Evolutionary conservation across 2,888 invertebrate species (phyloP).

Genomic region (Xestia sexstrigata): DNA sequence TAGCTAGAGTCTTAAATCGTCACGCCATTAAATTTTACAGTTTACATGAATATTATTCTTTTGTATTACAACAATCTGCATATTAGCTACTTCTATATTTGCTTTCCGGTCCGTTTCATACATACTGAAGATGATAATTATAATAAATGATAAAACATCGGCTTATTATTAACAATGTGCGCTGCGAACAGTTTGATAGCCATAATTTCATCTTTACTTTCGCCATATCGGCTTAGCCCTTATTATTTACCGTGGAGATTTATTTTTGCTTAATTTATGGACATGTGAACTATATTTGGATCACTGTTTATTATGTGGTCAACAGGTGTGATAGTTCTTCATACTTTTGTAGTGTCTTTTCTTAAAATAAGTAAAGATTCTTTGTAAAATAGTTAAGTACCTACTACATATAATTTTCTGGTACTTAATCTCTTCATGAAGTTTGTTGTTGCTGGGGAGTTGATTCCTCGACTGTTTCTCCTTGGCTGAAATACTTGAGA

Average conservation of each 20-base stretch:
- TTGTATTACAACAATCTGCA: background rate
- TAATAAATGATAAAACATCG: conserved; percentile 43
- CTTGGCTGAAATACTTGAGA: too few species aligned
- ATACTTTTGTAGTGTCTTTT: too few species aligned
- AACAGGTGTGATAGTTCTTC: too few species aligned
- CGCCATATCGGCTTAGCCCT: conserved; percentile 33
- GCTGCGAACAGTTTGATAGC: conserved; percentile 44
- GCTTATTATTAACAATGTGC: conserved; percentile 46
- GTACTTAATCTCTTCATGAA: too few species aligned
- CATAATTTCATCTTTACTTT: conserved; percentile 22
- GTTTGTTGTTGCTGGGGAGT: too few species aligned
- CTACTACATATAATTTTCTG: too few species aligned
- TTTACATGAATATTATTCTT: background rate
- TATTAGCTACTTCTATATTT: background rate
- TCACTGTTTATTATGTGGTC: too few species aligned
- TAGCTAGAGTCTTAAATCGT: background rate
- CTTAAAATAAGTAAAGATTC: too few species aligned
- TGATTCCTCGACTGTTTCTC: too few species aligned
- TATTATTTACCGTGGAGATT: conserved; percentile 32
- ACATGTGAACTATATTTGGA: conserved; percentile 6
- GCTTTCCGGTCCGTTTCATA: background rate
- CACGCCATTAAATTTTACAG: background rate
- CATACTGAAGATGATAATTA: conserved; percentile 22
- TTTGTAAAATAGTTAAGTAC: too few species aligned
- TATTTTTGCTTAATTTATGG: conserved; percentile 32